Percentiles rank a stretch among this genome's conserved stretches.
Conservation (phyloP, 2,888 invertebrate genomes). For the Drosophila greeni region DNA sequence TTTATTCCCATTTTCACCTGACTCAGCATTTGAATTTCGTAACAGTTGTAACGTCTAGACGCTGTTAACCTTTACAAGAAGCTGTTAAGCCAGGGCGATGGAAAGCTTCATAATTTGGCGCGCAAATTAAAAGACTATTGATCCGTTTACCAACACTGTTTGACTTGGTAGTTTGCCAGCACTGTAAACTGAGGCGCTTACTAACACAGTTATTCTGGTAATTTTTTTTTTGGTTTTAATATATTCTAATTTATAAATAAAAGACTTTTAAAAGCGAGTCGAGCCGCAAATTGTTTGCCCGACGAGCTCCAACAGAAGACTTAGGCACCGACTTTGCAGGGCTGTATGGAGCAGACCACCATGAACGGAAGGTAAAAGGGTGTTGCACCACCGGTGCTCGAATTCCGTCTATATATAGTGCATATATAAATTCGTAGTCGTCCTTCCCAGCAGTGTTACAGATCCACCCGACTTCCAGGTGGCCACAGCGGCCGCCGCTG, state of each 20-base stretch:
- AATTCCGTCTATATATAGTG: not conserved
- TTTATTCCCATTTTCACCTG: constrained; percentile 23
- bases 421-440: not conserved
- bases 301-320: not conserved
- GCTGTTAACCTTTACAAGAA: not conserved
- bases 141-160: not conserved
- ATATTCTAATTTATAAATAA: constrained; percentile 30
- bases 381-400: not conserved
- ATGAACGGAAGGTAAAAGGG: constrained; percentile 35
- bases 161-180: not conserved
- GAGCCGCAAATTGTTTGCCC: constrained; percentile 13
- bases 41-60: constrained; percentile 24
- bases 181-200: not conserved
- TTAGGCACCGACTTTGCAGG: not conserved
- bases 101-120: not conserved
- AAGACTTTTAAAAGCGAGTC: constrained; percentile 2
- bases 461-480: constrained; percentile 73
- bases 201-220: constrained; percentile 2
- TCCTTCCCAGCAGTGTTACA: constrained; percentile 12
- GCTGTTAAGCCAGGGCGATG: constrained; percentile 7
- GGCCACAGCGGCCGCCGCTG: constrained; percentile 68
- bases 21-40: constrained; percentile 31
- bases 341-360: not conserved
- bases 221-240: constrained; percentile 7
- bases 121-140: not conserved